These are phyloP conservation scores for Toxotes lorentzi DNA, from an alignment of 2,797 vertebrate species.

Conservation along the genomic window DNA sequence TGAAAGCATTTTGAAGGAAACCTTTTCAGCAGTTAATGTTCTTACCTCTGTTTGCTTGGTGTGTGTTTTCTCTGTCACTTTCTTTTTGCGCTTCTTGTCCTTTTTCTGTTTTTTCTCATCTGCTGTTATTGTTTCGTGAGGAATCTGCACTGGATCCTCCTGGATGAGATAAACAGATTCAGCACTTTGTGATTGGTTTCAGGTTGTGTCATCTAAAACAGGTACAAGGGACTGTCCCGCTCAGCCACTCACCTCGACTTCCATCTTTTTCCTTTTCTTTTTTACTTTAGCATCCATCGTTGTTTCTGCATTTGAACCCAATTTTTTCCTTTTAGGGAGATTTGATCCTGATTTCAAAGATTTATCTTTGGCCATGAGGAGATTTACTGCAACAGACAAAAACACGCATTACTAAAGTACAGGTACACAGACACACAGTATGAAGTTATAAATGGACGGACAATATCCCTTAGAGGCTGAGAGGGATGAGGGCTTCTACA, in stretches of 20 bases:
- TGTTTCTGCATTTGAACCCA: conserved; percentile 26
- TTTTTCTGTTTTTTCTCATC: conserved; percentile 52
- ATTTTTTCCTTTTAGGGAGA: conserved; percentile 57
- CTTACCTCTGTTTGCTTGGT: conserved; percentile 57
- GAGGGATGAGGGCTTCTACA: background rate
- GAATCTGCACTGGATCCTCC: conserved; percentile 48
- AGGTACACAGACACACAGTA: background rate
- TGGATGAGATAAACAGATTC: conserved; percentile 30
- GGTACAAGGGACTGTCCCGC: background rate
- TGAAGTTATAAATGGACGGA: background rate
- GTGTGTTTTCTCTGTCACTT: conserved; percentile 23
- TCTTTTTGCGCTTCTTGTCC: conserved; percentile 67
- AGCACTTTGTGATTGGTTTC: background rate
- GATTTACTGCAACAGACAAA: conserved; percentile 26
- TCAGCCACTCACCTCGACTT: conserved; percentile 63
- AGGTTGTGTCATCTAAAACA: background rate
- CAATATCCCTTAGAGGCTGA: background rate
- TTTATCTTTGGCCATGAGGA: conserved; percentile 75
- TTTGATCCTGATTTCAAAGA: conserved; percentile 37
- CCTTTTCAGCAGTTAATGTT: background rate
- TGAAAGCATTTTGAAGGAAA: background rate
- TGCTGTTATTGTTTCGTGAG: conserved; percentile 5
- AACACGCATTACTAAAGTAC: background rate
- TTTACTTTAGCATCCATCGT: conserved; percentile 46
- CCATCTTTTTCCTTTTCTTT: conserved; percentile 68